Evolutionary conservation across 2,888 invertebrate species (phyloP).

Genomic region (Carcina quercana): DNA sequence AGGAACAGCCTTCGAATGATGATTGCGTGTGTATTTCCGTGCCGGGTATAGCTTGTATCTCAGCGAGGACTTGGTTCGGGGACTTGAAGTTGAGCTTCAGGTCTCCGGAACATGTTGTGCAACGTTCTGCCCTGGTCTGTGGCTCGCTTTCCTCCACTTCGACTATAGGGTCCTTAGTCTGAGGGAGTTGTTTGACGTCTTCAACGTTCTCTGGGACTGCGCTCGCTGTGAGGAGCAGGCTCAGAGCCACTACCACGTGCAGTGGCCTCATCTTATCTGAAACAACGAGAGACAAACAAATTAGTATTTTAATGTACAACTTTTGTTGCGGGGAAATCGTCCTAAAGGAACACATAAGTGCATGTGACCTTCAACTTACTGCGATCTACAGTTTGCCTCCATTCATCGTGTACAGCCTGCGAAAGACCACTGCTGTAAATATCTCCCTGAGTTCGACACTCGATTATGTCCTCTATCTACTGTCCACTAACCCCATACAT

Average conservation of each 20-base stretch:
- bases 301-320: too few relatives aligned
- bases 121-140: constrained; percentile 46
- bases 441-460: too few relatives aligned
- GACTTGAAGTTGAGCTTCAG: constrained; percentile 36
- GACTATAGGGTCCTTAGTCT: constrained; percentile 37
- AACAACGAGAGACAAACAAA: too few relatives aligned
- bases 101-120: constrained; percentile 39
- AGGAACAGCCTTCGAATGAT: constrained; percentile 56
- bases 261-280: constrained; percentile 68
- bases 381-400: too few relatives aligned
- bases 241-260: constrained; percentile 53
- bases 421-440: too few relatives aligned
- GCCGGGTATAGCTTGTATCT: constrained; percentile 42
- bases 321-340: too few relatives aligned
- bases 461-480: too few relatives aligned
- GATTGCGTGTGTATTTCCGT: constrained; percentile 57
- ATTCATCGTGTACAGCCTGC: too few relatives aligned
- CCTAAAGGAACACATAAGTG: too few relatives aligned
- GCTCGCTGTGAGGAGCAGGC: constrained; percentile 40
- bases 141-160: constrained; percentile 48
- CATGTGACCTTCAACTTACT: too few relatives aligned
- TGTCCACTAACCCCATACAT: too few relatives aligned
- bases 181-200: constrained; percentile 45
- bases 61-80: constrained; percentile 41
- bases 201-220: constrained; percentile 52